Evolutionary conservation across 2,888 invertebrate genomes (phyloP).

Genomic region (Acleris cristana): DNA sequence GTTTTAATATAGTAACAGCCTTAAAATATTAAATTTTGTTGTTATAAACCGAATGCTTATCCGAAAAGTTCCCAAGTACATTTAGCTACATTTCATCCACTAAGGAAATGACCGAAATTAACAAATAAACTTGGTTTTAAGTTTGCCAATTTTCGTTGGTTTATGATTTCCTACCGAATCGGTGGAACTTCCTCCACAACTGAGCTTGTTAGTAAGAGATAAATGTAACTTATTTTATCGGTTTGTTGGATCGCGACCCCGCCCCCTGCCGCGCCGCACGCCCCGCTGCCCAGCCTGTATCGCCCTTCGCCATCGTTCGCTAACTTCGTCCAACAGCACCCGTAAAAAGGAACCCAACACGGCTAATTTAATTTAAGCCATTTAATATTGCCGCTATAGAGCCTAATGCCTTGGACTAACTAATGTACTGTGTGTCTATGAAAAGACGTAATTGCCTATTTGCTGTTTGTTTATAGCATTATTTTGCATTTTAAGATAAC

Average conservation of each 20-base stretch:
- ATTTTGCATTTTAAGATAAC: too few species aligned
- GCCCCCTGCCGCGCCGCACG: background rate
- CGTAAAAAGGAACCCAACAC: conserved; percentile 34
- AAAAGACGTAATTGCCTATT: too few species aligned
- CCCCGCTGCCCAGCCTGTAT: conserved; percentile 31
- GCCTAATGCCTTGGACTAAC: conserved; percentile 23
- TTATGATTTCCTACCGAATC: conserved; percentile 57
- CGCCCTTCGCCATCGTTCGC: conserved; percentile 31
- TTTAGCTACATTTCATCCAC: conserved; percentile 29
- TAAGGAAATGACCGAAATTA: conserved; percentile 40
- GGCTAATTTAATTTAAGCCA: conserved; percentile 26
- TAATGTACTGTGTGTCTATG: conserved; percentile 2
- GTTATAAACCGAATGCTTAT: conserved; percentile 8
- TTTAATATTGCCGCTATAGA: conserved; percentile 24
- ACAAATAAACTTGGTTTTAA: conserved; percentile 56
- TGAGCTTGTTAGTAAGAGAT: conserved; percentile 44
- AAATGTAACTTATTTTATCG: conserved; percentile 56
- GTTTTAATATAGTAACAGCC: too few species aligned
- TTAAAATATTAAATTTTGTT: too few species aligned
- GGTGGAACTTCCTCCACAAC: conserved; percentile 41
- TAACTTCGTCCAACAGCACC: conserved; percentile 30
- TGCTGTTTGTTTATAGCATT: too few species aligned
- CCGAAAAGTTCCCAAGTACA: conserved; percentile 16
- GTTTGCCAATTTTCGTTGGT: conserved; percentile 61
- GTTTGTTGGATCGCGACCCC: conserved; percentile 45